Evolutionary conservation across 2,797 vertebrate species (phyloP).

Genomic region (Cottoperca gobio): DNA sequence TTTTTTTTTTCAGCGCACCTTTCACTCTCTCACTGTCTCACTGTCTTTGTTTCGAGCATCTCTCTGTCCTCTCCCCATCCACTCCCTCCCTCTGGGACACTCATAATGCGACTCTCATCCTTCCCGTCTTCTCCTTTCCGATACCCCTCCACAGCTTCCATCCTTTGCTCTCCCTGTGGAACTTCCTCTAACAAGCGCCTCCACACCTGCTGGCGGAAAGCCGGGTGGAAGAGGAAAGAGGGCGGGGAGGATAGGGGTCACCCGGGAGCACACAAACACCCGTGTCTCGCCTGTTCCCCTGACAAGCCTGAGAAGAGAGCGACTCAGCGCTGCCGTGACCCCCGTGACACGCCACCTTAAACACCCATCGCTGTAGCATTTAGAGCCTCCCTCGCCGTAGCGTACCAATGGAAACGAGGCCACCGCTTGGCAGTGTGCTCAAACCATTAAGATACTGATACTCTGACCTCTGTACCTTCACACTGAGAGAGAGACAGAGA

Average conservation of each 20-base stretch:
- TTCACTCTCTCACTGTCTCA: background rate
- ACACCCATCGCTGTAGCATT: slow-evolving; percentile 58
- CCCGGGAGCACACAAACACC: slow-evolving; percentile 68
- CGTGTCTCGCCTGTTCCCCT: slow-evolving; percentile 65
- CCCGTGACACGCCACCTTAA: slow-evolving; percentile 57
- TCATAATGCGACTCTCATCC: slow-evolving; percentile 42
- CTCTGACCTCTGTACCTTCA: slow-evolving; percentile 58
- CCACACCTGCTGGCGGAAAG: slow-evolving; percentile 53
- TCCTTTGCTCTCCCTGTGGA: slow-evolving; percentile 54
- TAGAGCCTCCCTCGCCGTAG: slow-evolving; percentile 46
- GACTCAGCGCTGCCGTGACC: slow-evolving; percentile 50
- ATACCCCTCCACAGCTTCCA: background rate
- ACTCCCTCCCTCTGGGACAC: slow-evolving; percentile 47
- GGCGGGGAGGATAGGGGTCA: slow-evolving; percentile 44
- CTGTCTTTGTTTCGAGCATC: background rate
- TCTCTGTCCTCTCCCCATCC: background rate
- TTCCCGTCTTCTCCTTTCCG: slow-evolving; percentile 18
- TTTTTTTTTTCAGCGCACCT: slow-evolving; percentile 20
- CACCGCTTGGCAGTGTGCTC: slow-evolving; percentile 44
- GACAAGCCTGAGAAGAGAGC: slow-evolving; percentile 51
- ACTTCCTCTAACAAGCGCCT: slow-evolving; percentile 73
- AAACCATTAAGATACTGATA: slow-evolving; percentile 69
- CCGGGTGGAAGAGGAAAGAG: background rate
- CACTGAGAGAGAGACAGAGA: slow-evolving; percentile 7
- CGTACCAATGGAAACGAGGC: slow-evolving; percentile 25